These are phyloP conservation scores for Drosophila vallismaia DNA, from an alignment of 2,888 invertebrate genomes.

Conservation along the genomic window DNA sequence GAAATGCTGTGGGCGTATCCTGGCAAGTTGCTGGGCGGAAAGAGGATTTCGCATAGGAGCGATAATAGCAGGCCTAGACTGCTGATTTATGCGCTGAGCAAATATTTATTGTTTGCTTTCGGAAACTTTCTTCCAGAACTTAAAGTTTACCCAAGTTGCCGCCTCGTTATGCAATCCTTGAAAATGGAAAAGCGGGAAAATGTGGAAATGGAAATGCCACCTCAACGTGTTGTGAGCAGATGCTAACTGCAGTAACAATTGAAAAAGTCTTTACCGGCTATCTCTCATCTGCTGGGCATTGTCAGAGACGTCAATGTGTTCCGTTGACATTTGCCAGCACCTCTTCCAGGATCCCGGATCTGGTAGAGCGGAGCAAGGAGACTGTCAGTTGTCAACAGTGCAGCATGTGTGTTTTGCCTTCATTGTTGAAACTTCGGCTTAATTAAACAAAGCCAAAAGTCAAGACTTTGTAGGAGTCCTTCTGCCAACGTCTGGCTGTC, in stretches of 20 bases:
- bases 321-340: constrained; percentile 63
- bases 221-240: constrained; percentile 47
- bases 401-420: constrained; percentile 39
- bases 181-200: constrained; percentile 1
- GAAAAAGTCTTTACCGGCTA: constrained; percentile 39
- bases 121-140: constrained; percentile 45
- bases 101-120: constrained; percentile 62
- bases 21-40: constrained; percentile 8
- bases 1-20: constrained; percentile 54
- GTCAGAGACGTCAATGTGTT: constrained; percentile 64
- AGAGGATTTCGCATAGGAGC: constrained; percentile 42
- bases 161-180: constrained; percentile 29
- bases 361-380: constrained; percentile 1
- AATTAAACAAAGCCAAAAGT: constrained; percentile 69
- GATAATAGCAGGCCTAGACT: constrained; percentile 70
- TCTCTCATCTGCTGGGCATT: constrained; percentile 46
- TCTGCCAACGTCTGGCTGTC: constrained; percentile 21
- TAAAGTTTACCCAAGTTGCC: constrained; percentile 25
- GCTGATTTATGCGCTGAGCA: constrained; percentile 66
- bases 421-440: constrained; percentile 74
- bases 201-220: constrained; percentile 1
- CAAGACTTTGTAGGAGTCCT: constrained; percentile 2
- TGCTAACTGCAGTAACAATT: constrained; percentile 71
- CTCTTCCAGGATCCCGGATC: background rate
- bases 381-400: constrained; percentile 32